These are phyloP conservation scores for Lepus europaeus DNA, from an alignment of 2,113 vertebrate genomes.

Conservation along the genomic window DNA sequence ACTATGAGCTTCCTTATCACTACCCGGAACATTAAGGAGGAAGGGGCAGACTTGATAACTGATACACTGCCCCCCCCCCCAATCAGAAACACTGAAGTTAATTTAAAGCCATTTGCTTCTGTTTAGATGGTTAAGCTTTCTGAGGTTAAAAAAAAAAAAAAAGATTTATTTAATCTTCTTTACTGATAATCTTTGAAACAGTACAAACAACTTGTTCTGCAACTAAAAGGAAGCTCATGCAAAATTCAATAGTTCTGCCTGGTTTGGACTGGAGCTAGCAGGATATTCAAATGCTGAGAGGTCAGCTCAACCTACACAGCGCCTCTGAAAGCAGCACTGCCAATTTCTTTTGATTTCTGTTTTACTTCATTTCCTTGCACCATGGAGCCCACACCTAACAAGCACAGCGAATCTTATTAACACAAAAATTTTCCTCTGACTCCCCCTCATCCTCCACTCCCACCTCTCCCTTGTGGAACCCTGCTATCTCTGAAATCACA, in stretches of 20 bases:
- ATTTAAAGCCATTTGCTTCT: slow-evolving; percentile 57
- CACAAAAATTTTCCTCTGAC: not conserved
- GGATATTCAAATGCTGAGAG: slow-evolving; percentile 64
- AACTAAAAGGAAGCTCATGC: slow-evolving; percentile 75
- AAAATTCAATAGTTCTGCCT: slow-evolving; percentile 74
- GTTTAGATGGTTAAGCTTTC: slow-evolving; percentile 64
- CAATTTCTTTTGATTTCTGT: slow-evolving; percentile 64
- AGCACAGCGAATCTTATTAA: slow-evolving; percentile 56
- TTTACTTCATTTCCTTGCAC: slow-evolving; percentile 62
- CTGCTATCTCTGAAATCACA: not conserved
- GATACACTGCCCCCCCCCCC: no score
- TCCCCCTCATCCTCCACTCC: not conserved
- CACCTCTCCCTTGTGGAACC: not conserved
- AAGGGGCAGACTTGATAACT: slow-evolving; percentile 65
- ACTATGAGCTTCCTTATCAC: not conserved
- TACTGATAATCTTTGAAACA: slow-evolving; percentile 70
- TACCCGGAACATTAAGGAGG: slow-evolving; percentile 4
- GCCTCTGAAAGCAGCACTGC: not conserved
- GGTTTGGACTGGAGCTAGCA: slow-evolving; percentile 68
- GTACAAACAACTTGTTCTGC: slow-evolving; percentile 73
- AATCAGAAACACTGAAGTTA: slow-evolving; percentile 39
- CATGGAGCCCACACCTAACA: slow-evolving; percentile 48
- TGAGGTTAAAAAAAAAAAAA: slow-evolving; percentile 49
- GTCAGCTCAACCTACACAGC: slow-evolving; percentile 66
- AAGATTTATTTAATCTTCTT: slow-evolving; percentile 62